Base-by-base conservation (phyloP, 2,888 invertebrate species). In the Callyntrura guangdongensis region DNA sequence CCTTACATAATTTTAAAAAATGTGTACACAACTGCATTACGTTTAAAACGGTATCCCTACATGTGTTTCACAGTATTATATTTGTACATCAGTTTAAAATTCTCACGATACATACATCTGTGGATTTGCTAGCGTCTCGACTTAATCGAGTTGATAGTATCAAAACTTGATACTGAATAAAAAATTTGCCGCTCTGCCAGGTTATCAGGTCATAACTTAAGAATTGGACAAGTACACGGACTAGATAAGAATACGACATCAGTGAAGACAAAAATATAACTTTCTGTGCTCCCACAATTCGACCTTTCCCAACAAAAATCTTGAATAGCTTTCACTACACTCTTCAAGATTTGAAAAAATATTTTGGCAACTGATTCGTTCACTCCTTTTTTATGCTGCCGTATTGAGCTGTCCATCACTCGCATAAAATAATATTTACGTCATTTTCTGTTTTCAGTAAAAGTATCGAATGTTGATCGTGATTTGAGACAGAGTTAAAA, bases 221-320 rank as follows among this genome's bases (percentile, higher is more conserved):
- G 47, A 45, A 20, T 47, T 9, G 45, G 72, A 20, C 61, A 17
- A n/a, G 20, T 8, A 47, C 12, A 20, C n/a, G 36, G n/a, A 27
- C 11, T 1, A 64, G n/a, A 69, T 20, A 69, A 14, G n/a, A n/a
- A 36, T 0, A 69, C 36, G 27, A 36, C 69, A 25, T 4, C 0
- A 72, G 17, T 69, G 27, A 49, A 36, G 36, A 36, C 36, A 36
- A 67, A 49, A 69, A 45, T 49, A 69, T 47, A 8, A 27, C 12
- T 27, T 74, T 20, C 47, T 22, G 47, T 74, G 74, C 14, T 20
- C 36, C 36, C 2, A 5, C 49, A 79, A 67, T 61, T 69, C 81
- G 87, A 81, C 87, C 79, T 87, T 87, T 36, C 87, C 27, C 74
- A 81, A 81, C 69, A 27, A 45, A 56, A 56, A 84, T 69, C 69